Evolutionary conservation across 2,888 invertebrate species (phyloP), one percentile per base, ranked within the genome.

Genomic region (Cephalotes varians): DNA sequence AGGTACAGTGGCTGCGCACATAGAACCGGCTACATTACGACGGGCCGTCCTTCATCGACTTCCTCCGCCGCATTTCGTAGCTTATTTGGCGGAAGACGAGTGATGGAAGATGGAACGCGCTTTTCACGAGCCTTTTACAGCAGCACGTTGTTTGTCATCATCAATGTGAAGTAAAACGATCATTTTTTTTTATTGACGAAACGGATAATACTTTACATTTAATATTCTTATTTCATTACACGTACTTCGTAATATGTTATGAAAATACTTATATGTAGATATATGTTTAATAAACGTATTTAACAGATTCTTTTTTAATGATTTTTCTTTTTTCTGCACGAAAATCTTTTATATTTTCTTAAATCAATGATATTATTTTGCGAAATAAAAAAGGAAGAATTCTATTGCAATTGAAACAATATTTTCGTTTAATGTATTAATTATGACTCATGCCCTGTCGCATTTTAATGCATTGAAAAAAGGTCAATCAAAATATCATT

Each of bases 1-100:
- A 62, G 62, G n/a, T 44, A 44, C 51, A 69, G 54, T 69, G 18
- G 28, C 37, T 69, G 64, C 64, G 56, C 51, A 47, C 62, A 49
- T 44, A 37, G 34, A 34, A 64, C 31, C 12, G 51, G 25, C 47
- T 77, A 28, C 69, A 76, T 64, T 84, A 76, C 40, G 82, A 67
- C 28, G n/a, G 40, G 18, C 31, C 65, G 47, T 54, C 28, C 67
- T 67, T 65, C 72, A 73, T 54, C 37, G 47, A 58, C 76, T 54
- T 76, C 65, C 37, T 49, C 12, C 25, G 37, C 15, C 18, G 21
- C 34, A 37, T 76, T 51, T 37, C 37, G 51, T 37, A 62, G 49
- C 34, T 67, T 28, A 37, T 47, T 54, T 18, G 31, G 21, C 37
- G 54, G 31, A 77, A 77, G 44, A 65, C 54, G 31, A 54, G 40